Conservation (phyloP, 2,888 invertebrate genomes). For the Platycheirus albimanus region DNA sequence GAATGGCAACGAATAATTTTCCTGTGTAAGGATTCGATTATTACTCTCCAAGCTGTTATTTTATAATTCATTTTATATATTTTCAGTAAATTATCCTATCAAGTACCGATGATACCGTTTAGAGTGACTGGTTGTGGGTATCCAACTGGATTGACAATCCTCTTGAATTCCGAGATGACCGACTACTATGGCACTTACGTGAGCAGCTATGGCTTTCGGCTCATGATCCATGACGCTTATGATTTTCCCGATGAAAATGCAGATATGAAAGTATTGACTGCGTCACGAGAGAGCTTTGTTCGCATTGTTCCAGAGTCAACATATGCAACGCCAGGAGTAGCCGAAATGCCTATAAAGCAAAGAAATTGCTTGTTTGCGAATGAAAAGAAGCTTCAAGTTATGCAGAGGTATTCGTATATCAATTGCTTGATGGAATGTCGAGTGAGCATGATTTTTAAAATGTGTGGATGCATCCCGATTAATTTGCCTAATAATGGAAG, state of each 20-base stretch:
- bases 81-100: constrained; percentile 80
- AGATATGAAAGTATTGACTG: constrained; percentile 85
- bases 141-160: constrained; percentile 86
- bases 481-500: constrained; percentile 83
- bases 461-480: constrained; percentile 86
- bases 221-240: constrained; percentile 86
- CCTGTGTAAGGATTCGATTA: constrained; percentile 77
- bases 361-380: constrained; percentile 86
- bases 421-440: constrained; percentile 87
- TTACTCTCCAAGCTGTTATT: background rate
- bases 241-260: constrained; percentile 86
- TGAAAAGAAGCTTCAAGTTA: constrained; percentile 82
- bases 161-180: constrained; percentile 84
- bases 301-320: constrained; percentile 86
- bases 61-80: background rate
- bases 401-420: constrained; percentile 85
- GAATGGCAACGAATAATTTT: constrained; percentile 79
- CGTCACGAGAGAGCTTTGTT: constrained; percentile 85
- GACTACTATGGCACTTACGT: constrained; percentile 86
- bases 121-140: constrained; percentile 88
- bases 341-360: constrained; percentile 82
- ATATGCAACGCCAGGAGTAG: constrained; percentile 85
- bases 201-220: constrained; percentile 86
- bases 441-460: constrained; percentile 81
- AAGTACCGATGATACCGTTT: constrained; percentile 83